A percentile compares a stretch with the other conserved stretches of the same genome.
These are phyloP conservation scores for Chrysina gloriosa DNA, from an alignment of 2,888 invertebrate species.

Conservation along the genomic window DNA sequence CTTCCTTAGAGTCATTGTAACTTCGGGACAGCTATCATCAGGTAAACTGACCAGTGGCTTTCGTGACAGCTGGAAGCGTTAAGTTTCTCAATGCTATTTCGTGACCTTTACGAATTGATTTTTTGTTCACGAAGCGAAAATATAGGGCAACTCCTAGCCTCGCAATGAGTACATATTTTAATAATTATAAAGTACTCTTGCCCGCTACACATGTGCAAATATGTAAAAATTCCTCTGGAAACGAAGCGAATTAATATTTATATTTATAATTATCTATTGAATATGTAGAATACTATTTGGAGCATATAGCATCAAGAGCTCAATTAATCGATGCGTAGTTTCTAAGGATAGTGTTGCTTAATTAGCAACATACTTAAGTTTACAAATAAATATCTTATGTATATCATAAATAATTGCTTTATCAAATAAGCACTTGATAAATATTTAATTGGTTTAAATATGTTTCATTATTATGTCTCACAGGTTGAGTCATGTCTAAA, in stretches of 20 bases:
- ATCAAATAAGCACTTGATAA: too few relatives aligned
- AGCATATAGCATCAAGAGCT: neutral
- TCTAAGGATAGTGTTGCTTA: too few relatives aligned
- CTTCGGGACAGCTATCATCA: constrained; percentile 20
- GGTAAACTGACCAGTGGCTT: constrained; percentile 47
- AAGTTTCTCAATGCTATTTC: constrained; percentile 54
- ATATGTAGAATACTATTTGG: neutral
- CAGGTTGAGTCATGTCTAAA: too few relatives aligned
- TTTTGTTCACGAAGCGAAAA: constrained; percentile 48
- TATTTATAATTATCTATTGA: neutral
- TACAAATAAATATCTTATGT: too few relatives aligned
- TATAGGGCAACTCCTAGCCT: constrained; percentile 50
- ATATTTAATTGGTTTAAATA: too few relatives aligned
- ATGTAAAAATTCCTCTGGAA: neutral
- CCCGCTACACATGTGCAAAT: neutral
- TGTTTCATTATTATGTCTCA: too few relatives aligned
- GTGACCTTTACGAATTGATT: constrained; percentile 55
- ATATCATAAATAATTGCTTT: too few relatives aligned
- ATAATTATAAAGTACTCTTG: constrained; percentile 6
- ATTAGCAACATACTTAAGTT: too few relatives aligned
- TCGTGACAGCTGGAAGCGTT: constrained; percentile 49
- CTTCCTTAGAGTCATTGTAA: neutral
- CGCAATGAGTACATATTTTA: neutral
- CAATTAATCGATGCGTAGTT: neutral
- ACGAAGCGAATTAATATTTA: neutral